These are phyloP conservation scores for Sarcophaga carnaria DNA, from an alignment of 2,888 invertebrate species.

Conservation along the genomic window DNA sequence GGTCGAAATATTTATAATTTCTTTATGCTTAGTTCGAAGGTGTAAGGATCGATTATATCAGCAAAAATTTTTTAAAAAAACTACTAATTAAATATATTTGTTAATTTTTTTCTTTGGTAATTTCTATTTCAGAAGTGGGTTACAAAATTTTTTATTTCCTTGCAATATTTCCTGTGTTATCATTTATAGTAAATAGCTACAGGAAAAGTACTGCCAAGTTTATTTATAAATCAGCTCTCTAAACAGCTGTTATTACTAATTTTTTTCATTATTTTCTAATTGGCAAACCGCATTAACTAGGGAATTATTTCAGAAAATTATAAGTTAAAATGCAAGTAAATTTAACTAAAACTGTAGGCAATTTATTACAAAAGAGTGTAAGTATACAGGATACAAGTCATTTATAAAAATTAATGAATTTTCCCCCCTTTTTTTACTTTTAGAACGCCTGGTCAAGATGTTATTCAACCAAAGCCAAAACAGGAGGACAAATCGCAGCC, in stretches of 20 bases:
- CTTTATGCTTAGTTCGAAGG: too few species aligned
- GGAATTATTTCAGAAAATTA: background rate
- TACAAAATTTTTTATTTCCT: too few species aligned
- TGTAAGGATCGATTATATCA: too few species aligned
- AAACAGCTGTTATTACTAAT: background rate
- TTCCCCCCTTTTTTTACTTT: conserved; percentile 23
- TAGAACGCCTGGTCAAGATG: conserved; percentile 67
- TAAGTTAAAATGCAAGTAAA: conserved; percentile 63
- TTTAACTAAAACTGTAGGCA: conserved; percentile 72
- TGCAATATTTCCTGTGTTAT: too few species aligned
- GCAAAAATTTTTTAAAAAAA: too few species aligned
- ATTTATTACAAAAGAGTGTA: conserved; percentile 70
- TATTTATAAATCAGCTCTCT: background rate
- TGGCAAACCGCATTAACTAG: background rate
- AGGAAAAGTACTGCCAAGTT: too few species aligned
- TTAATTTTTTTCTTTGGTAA: too few species aligned
- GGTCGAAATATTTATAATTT: too few species aligned
- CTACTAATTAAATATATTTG: too few species aligned
- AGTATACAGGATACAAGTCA: conserved; percentile 38
- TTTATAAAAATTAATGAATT: background rate
- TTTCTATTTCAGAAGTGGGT: too few species aligned
- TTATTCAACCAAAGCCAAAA: conserved; percentile 75
- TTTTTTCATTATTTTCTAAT: background rate
- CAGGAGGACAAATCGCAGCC: conserved; percentile 81
- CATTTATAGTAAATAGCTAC: too few species aligned